phyloP scores from a whole-genome alignment of 2,888 invertebrate genomes.

The Netelia melanura region DNA sequence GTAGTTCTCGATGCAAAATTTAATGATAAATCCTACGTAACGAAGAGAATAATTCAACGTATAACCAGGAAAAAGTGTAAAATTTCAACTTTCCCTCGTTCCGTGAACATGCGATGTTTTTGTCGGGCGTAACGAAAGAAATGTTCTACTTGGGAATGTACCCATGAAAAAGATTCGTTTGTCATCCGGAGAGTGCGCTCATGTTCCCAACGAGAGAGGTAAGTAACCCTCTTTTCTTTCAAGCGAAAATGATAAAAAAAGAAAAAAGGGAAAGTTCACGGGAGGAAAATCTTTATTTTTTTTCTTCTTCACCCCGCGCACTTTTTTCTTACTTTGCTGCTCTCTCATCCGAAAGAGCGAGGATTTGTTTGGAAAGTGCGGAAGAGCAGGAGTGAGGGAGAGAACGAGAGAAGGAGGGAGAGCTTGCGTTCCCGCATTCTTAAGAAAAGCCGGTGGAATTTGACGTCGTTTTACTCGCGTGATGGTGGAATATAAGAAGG shows the following conservation, averaged over 20 bases:
- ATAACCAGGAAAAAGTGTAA: background rate
- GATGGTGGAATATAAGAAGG: constrained; percentile 24
- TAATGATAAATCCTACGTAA: too few species aligned
- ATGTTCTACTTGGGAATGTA: background rate
- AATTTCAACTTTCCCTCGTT: background rate
- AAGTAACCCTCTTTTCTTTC: background rate
- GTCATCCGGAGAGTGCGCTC: background rate
- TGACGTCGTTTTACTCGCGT: constrained; percentile 12
- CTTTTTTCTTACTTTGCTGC: constrained; percentile 12
- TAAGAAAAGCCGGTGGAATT: constrained; percentile 35
- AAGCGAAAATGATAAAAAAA: background rate
- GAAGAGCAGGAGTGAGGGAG: background rate
- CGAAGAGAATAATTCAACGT: too few species aligned
- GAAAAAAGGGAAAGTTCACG: constrained; percentile 11
- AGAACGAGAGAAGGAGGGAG: background rate
- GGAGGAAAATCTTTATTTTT: constrained; percentile 24
- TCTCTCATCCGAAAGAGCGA: constrained; percentile 23
- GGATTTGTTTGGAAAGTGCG: constrained; percentile 60
- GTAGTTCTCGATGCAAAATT: too few species aligned
- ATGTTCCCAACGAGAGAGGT: background rate
- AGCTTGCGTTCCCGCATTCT: constrained; percentile 27
- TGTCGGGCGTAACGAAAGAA: background rate
- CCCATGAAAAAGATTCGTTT: background rate
- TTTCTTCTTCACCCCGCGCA: background rate
- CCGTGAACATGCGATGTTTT: background rate